A percentile compares a stretch with the other conserved stretches of the same genome.
phyloP scores from a whole-genome alignment of 2,888 invertebrate species.

The Ochlodes sylvanus region DNA sequence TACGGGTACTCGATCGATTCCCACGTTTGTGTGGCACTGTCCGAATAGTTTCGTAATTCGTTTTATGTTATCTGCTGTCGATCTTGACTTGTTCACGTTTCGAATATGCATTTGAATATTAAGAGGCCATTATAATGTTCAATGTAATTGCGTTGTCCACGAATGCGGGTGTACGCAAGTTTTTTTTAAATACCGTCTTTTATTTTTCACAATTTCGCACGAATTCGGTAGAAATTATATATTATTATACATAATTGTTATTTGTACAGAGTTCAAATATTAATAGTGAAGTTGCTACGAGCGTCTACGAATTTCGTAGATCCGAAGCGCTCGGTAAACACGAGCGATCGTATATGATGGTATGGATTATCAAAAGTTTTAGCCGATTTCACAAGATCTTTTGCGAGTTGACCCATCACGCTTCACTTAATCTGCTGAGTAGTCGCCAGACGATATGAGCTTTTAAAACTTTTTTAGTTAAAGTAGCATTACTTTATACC shows the following conservation, averaged over 20 bases:
- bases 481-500: background rate
- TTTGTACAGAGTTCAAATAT: background rate
- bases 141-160: background rate
- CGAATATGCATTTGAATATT: background rate
- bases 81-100: slow-evolving; percentile 7
- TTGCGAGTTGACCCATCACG: slow-evolving; percentile 9
- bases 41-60: slow-evolving; percentile 36
- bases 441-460: slow-evolving; percentile 1
- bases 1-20: slow-evolving; percentile 56
- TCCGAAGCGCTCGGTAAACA: slow-evolving; percentile 17
- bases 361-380: slow-evolving; percentile 30
- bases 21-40: slow-evolving; percentile 68
- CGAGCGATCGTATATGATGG: background rate
- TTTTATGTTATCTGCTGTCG: slow-evolving; percentile 13
- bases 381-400: slow-evolving; percentile 12
- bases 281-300: slow-evolving; percentile 50
- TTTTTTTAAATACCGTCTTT: slow-evolving; percentile 23
- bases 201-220: background rate
- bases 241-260: no score
- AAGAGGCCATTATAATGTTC: slow-evolving; percentile 2
- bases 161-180: slow-evolving; percentile 2
- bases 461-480: slow-evolving; percentile 7
- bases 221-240: background rate
- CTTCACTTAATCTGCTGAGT: slow-evolving; percentile 17
- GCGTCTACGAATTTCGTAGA: slow-evolving; percentile 57